Conservation (phyloP, 2,113 vertebrate species). For the Mormyrus lacerda region DNA sequence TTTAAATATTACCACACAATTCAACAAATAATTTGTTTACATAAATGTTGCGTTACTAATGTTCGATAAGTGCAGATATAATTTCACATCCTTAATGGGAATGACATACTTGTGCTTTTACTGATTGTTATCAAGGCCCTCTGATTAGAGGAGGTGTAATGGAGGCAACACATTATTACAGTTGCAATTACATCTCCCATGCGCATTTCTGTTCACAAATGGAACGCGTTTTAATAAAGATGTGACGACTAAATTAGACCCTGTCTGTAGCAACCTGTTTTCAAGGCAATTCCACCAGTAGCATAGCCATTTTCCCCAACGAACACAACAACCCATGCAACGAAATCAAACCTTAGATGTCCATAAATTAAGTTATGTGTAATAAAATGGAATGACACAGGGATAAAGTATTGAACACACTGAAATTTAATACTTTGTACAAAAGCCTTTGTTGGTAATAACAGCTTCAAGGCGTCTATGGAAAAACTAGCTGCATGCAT, state of each 20-base stretch:
- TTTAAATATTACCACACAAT: neutral
- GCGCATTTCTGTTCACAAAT: neutral
- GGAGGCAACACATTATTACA: neutral
- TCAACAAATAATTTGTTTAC: conserved; percentile 4
- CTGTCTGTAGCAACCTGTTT: neutral
- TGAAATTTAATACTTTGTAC: no score
- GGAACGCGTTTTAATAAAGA: neutral
- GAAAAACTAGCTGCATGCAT: no score
- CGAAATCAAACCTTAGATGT: no score
- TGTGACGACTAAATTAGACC: neutral
- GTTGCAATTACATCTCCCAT: neutral
- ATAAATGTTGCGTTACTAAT: conserved; percentile 9
- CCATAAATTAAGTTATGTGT: no score
- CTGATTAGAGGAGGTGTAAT: conserved; percentile 2
- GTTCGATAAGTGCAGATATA: conserved; percentile 11
- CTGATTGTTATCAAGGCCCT: conserved; percentile 8
- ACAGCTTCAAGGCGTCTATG: no score
- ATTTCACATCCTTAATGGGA: conserved; percentile 15
- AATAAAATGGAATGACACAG: no score
- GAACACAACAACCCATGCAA: no score
- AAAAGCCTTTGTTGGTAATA: no score
- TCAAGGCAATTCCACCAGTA: neutral
- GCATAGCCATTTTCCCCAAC: neutral
- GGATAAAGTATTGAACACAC: no score
- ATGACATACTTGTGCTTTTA: neutral